These are phyloP conservation scores for Drymodes brunneopygia DNA, from an alignment of 2,113 vertebrate genomes.

Conservation along the genomic window DNA sequence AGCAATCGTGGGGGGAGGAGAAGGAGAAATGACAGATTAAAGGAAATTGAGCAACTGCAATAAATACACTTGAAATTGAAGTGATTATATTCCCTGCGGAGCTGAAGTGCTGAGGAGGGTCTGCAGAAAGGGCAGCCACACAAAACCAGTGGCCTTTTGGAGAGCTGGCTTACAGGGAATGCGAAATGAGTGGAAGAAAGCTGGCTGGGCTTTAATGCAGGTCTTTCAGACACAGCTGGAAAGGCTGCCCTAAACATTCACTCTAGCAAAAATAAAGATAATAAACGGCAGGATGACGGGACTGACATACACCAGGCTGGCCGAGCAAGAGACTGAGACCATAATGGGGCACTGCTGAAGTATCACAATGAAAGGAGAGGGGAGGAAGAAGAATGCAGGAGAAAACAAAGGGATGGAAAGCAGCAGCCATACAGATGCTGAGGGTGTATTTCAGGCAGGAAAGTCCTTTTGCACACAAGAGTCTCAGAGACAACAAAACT, in stretches of 20 bases:
- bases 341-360: neutral
- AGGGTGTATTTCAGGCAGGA: neutral
- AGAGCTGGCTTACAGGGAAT: neutral
- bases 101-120: conserved; percentile 19
- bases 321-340: neutral
- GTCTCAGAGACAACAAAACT: neutral
- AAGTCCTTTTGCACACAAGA: neutral
- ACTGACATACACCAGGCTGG: neutral
- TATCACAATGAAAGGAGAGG: neutral
- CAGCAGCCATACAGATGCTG: neutral
- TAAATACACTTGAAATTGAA: conserved; percentile 50
- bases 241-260: neutral
- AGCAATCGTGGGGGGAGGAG: neutral
- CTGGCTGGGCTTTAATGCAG: neutral
- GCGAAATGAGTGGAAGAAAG: neutral
- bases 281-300: neutral
- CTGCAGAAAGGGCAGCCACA: neutral
- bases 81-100: conserved; percentile 24
- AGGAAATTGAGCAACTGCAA: conserved; percentile 39
- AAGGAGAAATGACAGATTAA: conserved; percentile 12
- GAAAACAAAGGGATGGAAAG: neutral
- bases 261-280: neutral
- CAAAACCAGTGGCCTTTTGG: neutral
- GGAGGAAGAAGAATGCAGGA: neutral
- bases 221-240: neutral